Conservation (phyloP, 1,140 invertebrate species). For the Caenorhabditis briggsae region DNA sequence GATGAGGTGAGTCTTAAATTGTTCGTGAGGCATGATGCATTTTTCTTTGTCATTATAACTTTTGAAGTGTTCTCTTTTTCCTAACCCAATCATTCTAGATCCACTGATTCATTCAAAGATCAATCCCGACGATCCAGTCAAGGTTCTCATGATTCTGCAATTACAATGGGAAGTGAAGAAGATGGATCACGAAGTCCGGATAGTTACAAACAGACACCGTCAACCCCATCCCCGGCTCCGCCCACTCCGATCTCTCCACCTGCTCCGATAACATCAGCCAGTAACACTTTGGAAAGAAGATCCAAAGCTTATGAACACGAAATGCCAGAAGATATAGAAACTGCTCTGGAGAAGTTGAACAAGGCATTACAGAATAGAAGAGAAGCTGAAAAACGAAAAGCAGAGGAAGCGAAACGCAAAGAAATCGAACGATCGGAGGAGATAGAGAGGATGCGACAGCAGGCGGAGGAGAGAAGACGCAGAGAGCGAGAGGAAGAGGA, state of each 20-base stretch:
- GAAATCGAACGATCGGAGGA: constrained; percentile 42
- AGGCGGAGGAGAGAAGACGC: constrained; percentile 44
- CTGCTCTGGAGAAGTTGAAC: constrained; percentile 52
- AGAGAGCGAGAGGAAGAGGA: constrained; percentile 47
- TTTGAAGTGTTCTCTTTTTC: background rate
- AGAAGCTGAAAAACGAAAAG: constrained; percentile 3
- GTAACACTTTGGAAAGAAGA: constrained; percentile 25
- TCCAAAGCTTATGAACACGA: constrained; percentile 23
- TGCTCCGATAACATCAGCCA: background rate
- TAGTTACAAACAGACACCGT: constrained; percentile 12
- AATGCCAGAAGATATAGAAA: constrained; percentile 52
- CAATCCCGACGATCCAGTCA: constrained; percentile 35
- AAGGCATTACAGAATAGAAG: constrained; percentile 44
- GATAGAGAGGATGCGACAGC: constrained; percentile 17
- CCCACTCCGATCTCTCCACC: background rate
- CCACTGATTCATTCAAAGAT: constrained; percentile 33
- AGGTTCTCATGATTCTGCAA: constrained; percentile 37
- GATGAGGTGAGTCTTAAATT: constrained; percentile 60
- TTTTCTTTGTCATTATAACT: no score
- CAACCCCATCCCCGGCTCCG: background rate
- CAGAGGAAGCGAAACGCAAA: constrained; percentile 39
- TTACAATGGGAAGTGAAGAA: constrained; percentile 45
- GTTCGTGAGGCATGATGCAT: background rate
- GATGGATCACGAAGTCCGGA: constrained; percentile 23
- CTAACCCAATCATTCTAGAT: constrained; percentile 7